Evolutionary conservation across 2,888 invertebrate genomes (phyloP).

Genomic region (Drosophila aldrichi): DNA sequence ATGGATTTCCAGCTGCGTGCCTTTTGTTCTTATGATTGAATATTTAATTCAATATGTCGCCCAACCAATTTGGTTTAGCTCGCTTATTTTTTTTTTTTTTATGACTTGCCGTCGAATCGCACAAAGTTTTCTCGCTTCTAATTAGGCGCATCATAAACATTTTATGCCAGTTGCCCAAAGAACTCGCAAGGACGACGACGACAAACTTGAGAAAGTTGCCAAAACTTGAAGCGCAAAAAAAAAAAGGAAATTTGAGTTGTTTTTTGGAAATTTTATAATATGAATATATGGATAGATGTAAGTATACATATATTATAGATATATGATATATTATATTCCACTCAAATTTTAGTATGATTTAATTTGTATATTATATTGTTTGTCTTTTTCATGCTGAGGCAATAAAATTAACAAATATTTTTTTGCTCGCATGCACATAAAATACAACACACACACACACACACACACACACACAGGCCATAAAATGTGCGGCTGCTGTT

Average conservation of each 20-base stretch:
- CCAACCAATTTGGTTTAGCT: slow-evolving; percentile 55
- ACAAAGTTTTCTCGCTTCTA: slow-evolving; percentile 51
- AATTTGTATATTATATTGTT: slow-evolving; percentile 1
- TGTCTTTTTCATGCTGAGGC: background rate
- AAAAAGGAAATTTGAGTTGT: background rate
- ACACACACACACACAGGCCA: background rate
- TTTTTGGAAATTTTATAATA: background rate
- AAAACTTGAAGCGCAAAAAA: slow-evolving; percentile 11
- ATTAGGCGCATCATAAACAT: slow-evolving; percentile 72
- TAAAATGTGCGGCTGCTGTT: slow-evolving; percentile 7
- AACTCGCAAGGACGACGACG: background rate
- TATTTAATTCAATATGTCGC: slow-evolving; percentile 77
- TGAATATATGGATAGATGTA: background rate
- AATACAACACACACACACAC: background rate
- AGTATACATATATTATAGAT: too few relatives aligned
- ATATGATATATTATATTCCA: background rate
- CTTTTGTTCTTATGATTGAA: slow-evolving; percentile 73
- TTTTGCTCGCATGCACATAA: background rate
- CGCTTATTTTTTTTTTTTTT: slow-evolving; percentile 56
- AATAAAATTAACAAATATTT: slow-evolving; percentile 41
- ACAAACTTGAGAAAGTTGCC: slow-evolving; percentile 15
- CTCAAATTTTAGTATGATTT: background rate
- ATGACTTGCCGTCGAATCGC: slow-evolving; percentile 32
- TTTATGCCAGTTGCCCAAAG: slow-evolving; percentile 44
- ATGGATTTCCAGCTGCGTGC: slow-evolving; percentile 40